Conservation (phyloP, 2,113 vertebrate species). For the Python bivittatus region DNA sequence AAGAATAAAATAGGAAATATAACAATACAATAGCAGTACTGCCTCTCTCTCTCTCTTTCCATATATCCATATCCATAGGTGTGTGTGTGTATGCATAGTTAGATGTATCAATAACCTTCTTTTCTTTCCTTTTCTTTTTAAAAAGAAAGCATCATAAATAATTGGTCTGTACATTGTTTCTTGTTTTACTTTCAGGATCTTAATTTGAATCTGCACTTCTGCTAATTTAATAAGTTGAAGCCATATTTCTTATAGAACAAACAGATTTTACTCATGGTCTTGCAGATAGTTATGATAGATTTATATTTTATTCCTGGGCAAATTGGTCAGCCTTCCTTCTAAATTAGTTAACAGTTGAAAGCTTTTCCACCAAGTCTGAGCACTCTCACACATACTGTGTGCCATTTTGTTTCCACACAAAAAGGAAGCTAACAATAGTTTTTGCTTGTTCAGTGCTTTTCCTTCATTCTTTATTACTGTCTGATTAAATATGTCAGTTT, state of each 20-base stretch:
- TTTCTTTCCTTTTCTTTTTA: background rate
- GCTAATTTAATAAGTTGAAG: background rate
- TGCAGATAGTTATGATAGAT: background rate
- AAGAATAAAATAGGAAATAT: background rate
- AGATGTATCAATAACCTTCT: background rate
- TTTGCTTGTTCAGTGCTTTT: conserved; percentile 52
- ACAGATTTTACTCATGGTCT: background rate
- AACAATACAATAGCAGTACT: background rate
- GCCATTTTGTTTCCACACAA: background rate
- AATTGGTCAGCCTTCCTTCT: background rate
- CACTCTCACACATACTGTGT: background rate
- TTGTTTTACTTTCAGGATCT: background rate
- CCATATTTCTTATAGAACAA: background rate
- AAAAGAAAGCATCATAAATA: background rate
- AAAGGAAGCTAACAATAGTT: conserved; percentile 49
- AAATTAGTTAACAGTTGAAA: accelerated
- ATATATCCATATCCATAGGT: background rate
- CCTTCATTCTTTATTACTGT: conserved; percentile 51
- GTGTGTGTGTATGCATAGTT: background rate
- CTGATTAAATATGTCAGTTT: conserved; percentile 52
- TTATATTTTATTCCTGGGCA: background rate
- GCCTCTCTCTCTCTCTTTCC: background rate
- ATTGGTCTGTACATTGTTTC: background rate
- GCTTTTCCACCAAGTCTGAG: conserved; percentile 14
- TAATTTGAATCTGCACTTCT: background rate